Evolutionary conservation across 2,797 vertebrate genomes (phyloP).

Genomic region (Hippoglossus hippoglossus): DNA sequence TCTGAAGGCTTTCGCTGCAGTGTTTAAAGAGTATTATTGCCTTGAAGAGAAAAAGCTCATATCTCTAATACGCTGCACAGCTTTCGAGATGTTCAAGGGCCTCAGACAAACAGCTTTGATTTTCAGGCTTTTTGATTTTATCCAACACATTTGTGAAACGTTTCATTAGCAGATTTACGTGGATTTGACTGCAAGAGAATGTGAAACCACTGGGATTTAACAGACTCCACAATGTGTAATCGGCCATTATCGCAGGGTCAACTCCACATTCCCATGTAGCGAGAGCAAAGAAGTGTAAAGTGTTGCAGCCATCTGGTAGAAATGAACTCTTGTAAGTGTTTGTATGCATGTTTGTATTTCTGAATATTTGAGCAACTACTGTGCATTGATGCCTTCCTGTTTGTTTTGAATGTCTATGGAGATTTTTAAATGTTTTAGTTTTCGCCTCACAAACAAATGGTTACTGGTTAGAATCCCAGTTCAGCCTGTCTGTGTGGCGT

Average conservation of each 20-base stretch:
- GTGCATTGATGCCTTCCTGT: too few relatives aligned
- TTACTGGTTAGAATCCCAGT: too few relatives aligned
- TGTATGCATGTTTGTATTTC: too few relatives aligned
- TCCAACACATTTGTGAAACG: neutral
- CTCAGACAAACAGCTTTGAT: conserved; percentile 8
- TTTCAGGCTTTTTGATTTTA: conserved; percentile 10
- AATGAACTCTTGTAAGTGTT: neutral
- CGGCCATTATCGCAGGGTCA: neutral
- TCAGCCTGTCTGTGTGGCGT: too few relatives aligned
- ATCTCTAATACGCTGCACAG: neutral
- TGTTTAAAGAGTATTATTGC: conserved; percentile 21
- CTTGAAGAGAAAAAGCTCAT: conserved; percentile 27
- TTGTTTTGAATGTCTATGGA: too few relatives aligned
- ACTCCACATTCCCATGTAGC: neutral
- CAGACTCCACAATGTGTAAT: neutral
- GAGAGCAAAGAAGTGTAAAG: neutral
- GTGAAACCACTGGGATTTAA: neutral
- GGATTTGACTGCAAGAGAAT: neutral
- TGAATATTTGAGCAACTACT: too few relatives aligned
- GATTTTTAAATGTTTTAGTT: too few relatives aligned
- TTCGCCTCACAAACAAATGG: too few relatives aligned
- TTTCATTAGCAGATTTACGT: neutral
- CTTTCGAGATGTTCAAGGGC: neutral
- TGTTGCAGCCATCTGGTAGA: neutral
- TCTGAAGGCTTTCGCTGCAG: conserved; percentile 19